Percentiles rank a stretch among this genome's conserved stretches.
Evolutionary conservation across 1,140 invertebrate species (phyloP).

Genomic region (Ganaspis sp.): DNA sequence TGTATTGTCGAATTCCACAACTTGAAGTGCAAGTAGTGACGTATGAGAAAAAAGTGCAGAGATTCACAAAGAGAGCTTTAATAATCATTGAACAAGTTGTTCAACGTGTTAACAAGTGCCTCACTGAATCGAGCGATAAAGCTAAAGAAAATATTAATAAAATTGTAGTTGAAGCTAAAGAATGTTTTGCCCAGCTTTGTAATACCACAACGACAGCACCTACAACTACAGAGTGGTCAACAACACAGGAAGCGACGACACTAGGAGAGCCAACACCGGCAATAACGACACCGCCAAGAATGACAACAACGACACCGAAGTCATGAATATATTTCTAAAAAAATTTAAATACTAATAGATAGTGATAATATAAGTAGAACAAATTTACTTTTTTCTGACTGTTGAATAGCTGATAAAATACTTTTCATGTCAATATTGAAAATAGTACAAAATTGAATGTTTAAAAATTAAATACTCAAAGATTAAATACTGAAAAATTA

Average conservation of each 20-base stretch:
- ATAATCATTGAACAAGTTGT: background rate
- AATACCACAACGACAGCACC: background rate
- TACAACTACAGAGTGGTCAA: background rate
- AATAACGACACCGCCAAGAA: background rate
- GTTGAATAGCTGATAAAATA: too few relatives aligned
- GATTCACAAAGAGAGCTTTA: background rate
- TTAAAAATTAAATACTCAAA: too few relatives aligned
- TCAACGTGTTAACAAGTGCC: background rate
- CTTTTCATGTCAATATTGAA: too few relatives aligned
- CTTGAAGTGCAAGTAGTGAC: background rate
- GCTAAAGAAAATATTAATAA: background rate
- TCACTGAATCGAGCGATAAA: background rate
- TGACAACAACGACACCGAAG: background rate
- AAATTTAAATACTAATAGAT: too few relatives aligned
- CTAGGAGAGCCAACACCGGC: background rate
- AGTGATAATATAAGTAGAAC: too few relatives aligned
- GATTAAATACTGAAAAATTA: too few relatives aligned
- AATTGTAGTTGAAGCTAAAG: background rate
- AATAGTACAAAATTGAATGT: too few relatives aligned
- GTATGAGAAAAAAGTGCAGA: background rate
- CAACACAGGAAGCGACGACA: too few relatives aligned
- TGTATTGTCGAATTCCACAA: slow-evolving; percentile 9
- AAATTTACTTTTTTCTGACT: too few relatives aligned
- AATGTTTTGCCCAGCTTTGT: background rate
- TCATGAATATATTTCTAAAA: too few relatives aligned